Evolutionary conservation across 2,113 vertebrate species (phyloP).

Genomic region (Fulmarus glacialis): DNA sequence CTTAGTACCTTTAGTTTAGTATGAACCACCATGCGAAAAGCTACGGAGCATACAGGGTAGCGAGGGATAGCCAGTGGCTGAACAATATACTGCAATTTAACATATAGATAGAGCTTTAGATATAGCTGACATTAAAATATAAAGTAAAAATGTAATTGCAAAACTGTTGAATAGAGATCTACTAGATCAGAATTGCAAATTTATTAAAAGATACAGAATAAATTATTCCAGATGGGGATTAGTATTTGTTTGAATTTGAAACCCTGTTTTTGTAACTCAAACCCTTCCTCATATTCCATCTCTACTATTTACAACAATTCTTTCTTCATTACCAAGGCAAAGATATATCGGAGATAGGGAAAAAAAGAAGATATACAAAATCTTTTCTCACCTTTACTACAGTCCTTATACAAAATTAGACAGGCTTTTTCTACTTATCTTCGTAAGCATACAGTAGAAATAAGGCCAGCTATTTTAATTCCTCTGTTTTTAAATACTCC

Average conservation of each 20-base stretch:
- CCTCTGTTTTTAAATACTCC: neutral
- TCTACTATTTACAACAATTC: neutral
- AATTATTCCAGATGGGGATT: neutral
- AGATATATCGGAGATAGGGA: neutral
- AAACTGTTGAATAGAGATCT: neutral
- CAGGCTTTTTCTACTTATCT: neutral
- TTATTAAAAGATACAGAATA: neutral
- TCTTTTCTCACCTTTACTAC: neutral
- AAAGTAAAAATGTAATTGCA: neutral
- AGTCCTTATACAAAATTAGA: neutral
- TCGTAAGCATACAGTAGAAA: neutral
- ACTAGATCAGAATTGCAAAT: neutral
- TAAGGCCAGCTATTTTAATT: neutral
- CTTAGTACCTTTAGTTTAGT: neutral
- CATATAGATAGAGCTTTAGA: neutral
- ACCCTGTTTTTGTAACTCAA: neutral
- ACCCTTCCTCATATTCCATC: neutral
- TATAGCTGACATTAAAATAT: neutral
- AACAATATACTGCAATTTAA: neutral
- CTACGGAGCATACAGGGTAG: neutral
- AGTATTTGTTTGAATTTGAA: neutral
- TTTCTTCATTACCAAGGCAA: neutral
- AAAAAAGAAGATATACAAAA: fast-evolving
- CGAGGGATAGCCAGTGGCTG: neutral
- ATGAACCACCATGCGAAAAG: neutral